A percentile compares a stretch with the other conserved stretches of the same genome.
phyloP scores from a whole-genome alignment of 2,113 vertebrate species.

The Desmodus rotundus region DNA sequence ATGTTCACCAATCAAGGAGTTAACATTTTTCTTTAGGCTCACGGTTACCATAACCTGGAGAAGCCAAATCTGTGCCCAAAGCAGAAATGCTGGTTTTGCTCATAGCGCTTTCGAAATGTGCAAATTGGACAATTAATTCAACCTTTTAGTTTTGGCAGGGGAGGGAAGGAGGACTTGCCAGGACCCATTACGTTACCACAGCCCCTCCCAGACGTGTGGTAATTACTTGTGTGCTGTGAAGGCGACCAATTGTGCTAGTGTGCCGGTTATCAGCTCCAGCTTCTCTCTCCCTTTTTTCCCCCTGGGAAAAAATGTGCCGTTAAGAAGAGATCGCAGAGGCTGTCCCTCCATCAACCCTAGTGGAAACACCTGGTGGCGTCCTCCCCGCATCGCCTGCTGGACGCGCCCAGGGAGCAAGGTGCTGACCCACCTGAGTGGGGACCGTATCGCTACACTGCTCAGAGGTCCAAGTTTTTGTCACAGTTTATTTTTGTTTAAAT shows the following conservation, averaged over 20 bases:
- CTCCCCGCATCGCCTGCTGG: accelerated
- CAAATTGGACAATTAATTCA: neutral
- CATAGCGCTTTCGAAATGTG: neutral
- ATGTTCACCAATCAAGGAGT: neutral
- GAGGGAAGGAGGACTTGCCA: neutral
- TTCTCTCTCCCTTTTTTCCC: neutral
- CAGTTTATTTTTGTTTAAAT: too few species aligned
- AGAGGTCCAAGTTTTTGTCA: neutral
- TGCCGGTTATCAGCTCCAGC: neutral
- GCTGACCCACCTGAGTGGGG: neutral
- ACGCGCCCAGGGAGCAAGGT: accelerated
- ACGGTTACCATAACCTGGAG: neutral
- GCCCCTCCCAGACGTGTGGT: neutral
- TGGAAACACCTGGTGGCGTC: neutral
- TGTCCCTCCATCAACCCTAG: accelerated
- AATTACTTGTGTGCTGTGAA: neutral
- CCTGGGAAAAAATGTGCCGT: accelerated
- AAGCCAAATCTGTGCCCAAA: neutral
- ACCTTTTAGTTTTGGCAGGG: neutral
- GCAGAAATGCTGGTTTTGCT: neutral
- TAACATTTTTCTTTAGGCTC: neutral
- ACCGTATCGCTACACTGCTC: neutral
- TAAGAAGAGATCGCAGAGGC: neutral
- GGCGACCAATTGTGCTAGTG: accelerated
- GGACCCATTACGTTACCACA: neutral